Evolutionary conservation across 1,140 invertebrate genomes (phyloP), one percentile per base, ranked within the genome.

Genomic region (Hermatobates lingyangjiaoensis): DNA sequence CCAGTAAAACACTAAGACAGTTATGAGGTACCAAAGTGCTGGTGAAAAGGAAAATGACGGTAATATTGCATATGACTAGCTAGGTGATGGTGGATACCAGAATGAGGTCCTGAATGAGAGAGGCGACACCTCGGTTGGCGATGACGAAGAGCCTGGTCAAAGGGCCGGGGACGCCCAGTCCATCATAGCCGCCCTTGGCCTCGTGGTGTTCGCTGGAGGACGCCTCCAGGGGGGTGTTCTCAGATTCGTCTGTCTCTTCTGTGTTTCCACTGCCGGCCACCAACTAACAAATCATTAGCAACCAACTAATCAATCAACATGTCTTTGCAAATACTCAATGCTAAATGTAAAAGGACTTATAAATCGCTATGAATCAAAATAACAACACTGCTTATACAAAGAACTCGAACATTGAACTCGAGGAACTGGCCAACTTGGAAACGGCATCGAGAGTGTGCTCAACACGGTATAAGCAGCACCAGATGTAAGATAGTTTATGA

Each of bases 21-120:
- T 34, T 10, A 34, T 10, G 30, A 10, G 30, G 7, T 34, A 7
- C 30, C n/a, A 10, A 34, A 10, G n/a, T 10, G 30, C 30, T n/a
- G 7, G 30, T 34, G 30, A 34, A n/a, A 10, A 34, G n/a, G n/a
- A n/a, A n/a, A n/a, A 10, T 34, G n/a, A n/a, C 30, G n/a, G 7
- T 34, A 34, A n/a, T 7, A n/a, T 34, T 34, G 30, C n/a, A 10
- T 34, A 34, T 34, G 30, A 34, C n/a, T 7, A 10, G 7, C 7
- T 34, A 10, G 30, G 7, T 34, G 40, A 45, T 52, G 23, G 39
- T 38, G 40, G 71, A 74, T 64, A 82, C 79, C 62, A 87, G 72
- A 67, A 87, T 87, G 57, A 87, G 74, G 67, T 87, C 84, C 65
- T 87, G 83, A 53, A 87, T 75, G 57, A 87, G 73, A 64, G 86